These are phyloP conservation scores for Himalopsyche tibetana DNA, from an alignment of 2,888 invertebrate genomes.

Conservation along the genomic window DNA sequence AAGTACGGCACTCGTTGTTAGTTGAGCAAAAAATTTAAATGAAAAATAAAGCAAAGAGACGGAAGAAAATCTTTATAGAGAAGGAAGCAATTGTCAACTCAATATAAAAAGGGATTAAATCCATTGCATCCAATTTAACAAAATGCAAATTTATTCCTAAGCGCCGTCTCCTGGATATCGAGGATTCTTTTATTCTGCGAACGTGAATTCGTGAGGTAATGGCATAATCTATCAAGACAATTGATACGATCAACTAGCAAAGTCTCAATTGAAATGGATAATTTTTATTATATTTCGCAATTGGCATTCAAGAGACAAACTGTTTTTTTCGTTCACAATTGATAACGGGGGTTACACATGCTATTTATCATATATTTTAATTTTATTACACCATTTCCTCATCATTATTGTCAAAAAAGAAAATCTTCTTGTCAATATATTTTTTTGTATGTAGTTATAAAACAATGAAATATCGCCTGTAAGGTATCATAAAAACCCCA, in stretches of 20 bases:
- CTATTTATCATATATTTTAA: too few relatives aligned
- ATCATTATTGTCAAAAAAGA: too few relatives aligned
- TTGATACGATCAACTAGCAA: slow-evolving; percentile 24
- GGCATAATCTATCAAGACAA: slow-evolving; percentile 19
- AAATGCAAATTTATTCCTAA: slow-evolving; percentile 8
- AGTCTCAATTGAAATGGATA: not conserved
- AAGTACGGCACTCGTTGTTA: too few relatives aligned
- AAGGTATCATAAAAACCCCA: too few relatives aligned
- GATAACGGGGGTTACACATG: too few relatives aligned
- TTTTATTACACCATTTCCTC: too few relatives aligned
- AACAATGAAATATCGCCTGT: too few relatives aligned
- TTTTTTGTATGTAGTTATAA: too few relatives aligned
- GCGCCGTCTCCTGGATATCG: slow-evolving; percentile 1
- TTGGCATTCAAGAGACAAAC: too few relatives aligned
- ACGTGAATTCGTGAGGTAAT: slow-evolving; percentile 12
- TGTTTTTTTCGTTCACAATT: too few relatives aligned
- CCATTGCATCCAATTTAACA: slow-evolving; percentile 30
- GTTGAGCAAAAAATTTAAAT: not conserved
- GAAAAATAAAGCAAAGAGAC: not conserved
- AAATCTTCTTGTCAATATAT: too few relatives aligned
- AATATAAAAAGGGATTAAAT: slow-evolving; percentile 26
- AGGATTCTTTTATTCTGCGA: not conserved
- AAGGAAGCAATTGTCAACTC: slow-evolving; percentile 21
- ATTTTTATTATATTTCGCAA: not conserved
- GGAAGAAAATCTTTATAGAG: not conserved